Percentiles rank a stretch among this genome's conserved stretches.
Conservation (phyloP, 2,797 vertebrate genomes). For the Alosa sapidissima region DNA sequence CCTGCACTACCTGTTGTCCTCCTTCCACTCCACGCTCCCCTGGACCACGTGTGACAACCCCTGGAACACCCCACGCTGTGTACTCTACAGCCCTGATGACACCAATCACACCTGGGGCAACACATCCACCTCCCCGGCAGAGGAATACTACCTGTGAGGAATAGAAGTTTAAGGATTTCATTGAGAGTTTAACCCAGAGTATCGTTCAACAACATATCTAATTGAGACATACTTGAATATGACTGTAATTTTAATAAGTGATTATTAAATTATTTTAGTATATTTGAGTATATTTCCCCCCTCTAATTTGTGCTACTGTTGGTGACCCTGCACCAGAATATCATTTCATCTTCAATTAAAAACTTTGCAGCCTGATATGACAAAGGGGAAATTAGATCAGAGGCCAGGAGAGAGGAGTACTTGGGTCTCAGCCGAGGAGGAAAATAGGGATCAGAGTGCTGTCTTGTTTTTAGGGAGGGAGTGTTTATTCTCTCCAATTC, state of each 20-base stretch:
- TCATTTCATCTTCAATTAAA: neutral
- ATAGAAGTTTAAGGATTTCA: neutral
- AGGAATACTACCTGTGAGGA: constrained; percentile 4
- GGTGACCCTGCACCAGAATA: neutral
- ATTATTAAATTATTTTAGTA: too few relatives aligned
- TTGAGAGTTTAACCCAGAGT: neutral
- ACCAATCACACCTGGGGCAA: neutral
- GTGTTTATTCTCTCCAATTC: neutral
- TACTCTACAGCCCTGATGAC: neutral
- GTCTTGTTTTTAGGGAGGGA: neutral
- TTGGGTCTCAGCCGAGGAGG: neutral
- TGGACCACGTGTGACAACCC: constrained; percentile 52
- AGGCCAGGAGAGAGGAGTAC: neutral
- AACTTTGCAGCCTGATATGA: neutral
- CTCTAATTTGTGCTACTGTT: neutral
- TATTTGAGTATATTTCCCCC: neutral
- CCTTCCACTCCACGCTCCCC: constrained; percentile 76
- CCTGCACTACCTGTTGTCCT: constrained; percentile 82
- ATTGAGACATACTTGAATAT: neutral
- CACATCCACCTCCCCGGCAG: constrained; percentile 74
- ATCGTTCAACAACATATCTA: neutral
- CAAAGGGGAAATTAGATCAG: neutral
- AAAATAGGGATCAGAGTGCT: neutral
- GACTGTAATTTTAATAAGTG: neutral
- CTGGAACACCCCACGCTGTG: neutral